These are phyloP conservation scores for Porites australiensis DNA, from an alignment of 64 coral and sea anemone species.

Conservation along the genomic window DNA sequence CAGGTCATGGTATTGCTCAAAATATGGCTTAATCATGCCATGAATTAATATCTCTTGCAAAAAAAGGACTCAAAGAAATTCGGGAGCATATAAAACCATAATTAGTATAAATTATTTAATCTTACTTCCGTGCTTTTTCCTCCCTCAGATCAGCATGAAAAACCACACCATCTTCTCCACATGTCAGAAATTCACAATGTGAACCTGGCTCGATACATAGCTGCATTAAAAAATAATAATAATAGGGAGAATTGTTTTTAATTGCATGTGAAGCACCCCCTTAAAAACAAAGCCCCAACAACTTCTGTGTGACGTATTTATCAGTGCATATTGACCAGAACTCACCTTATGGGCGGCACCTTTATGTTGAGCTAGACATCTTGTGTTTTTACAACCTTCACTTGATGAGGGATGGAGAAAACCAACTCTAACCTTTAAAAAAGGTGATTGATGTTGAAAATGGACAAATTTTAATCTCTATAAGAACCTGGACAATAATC, in stretches of 20 bases:
- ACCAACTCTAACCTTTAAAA: conserved; percentile 85
- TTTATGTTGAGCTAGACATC: conserved; percentile 88
- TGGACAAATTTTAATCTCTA: too few relatives aligned
- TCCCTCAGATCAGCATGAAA: conserved; percentile 93
- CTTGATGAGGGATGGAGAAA: conserved; percentile 63
- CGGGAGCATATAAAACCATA: too few relatives aligned
- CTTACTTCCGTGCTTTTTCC: conserved; percentile 92
- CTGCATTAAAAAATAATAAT: conserved; percentile 49
- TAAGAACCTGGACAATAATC: neutral
- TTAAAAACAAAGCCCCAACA: too few relatives aligned
- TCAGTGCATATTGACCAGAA: neutral
- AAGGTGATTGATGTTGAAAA: neutral
- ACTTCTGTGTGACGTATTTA: too few relatives aligned
- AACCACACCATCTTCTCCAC: conserved; percentile 96
- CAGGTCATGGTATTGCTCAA: too few relatives aligned
- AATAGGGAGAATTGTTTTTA: neutral
- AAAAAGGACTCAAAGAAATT: too few relatives aligned
- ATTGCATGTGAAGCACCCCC: too few relatives aligned
- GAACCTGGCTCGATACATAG: conserved; percentile 96
- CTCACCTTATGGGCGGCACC: conserved; percentile 91
- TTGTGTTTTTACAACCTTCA: conserved; percentile 83
- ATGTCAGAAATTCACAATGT: conserved; percentile 89
- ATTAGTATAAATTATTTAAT: neutral
- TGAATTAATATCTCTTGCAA: too few relatives aligned
- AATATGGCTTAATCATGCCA: too few relatives aligned